Base-by-base conservation (phyloP, 2,113 vertebrate genomes). In the Lutjanus erythropterus region DNA sequence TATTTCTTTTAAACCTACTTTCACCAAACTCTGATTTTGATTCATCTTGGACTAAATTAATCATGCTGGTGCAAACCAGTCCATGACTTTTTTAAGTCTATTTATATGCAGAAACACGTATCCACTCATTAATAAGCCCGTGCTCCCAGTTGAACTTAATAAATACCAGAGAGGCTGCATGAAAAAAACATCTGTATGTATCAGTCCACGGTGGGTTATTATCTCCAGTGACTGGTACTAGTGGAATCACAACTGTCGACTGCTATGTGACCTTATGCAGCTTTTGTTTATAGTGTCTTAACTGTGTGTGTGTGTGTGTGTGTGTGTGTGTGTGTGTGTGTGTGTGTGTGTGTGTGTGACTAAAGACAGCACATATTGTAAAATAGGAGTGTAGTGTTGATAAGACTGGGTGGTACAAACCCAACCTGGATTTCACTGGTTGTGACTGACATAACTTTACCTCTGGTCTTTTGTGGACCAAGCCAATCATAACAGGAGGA, bases 401-500 rank as follows among this genome's bases (percentile, higher is more conserved):
- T 79, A 42, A 73, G 25, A 59, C 87, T n/a, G 58, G 83, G n/a
- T 42, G 31, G 25, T 58, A 37, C 87, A 72, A 77, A 75, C 58
- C 55, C 18, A 12, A 69, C 85, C 87, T 75, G 65, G 86, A 47
- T 72, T 2, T 41, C 62, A 56, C 88, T 15, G 52, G 86, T 31
- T 90, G 39, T 12, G n/a, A 19, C 78, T 78, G 81, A 80, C 75
- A 27, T 8, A 16, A 75, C 18, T 84, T 85, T 65, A 70, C 71
- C 50, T 60, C 47, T 11, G 23, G 8, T 6, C 15, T 5, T 56
- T 4, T 44, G 12, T 67, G 49, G 64, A 49, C 23, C n/a, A 12
- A 72, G 81, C 91, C 91, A 90, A 87, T 91, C 80, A 75, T 56
- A 86, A 25, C 61, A 72, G 76, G 86, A 89, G 89, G 88, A 84